A percentile compares a stretch with the other conserved stretches of the same genome.
phyloP scores from a whole-genome alignment of 2,113 vertebrate species.

The Calyptomena viridis region DNA sequence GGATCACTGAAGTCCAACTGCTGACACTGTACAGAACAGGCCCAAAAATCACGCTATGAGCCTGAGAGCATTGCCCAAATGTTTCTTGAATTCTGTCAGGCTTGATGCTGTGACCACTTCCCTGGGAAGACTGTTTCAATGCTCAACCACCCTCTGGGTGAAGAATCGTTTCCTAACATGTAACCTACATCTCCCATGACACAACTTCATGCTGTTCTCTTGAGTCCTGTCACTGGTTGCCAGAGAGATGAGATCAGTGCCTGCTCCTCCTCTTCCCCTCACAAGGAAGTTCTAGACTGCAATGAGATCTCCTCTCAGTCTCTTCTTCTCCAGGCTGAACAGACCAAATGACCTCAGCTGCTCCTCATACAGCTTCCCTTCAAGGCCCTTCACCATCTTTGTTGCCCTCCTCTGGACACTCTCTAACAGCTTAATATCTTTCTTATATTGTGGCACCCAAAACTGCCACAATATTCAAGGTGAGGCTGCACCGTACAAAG shows the following conservation, averaged over 20 bases:
- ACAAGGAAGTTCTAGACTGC: no score
- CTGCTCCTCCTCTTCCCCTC: not conserved
- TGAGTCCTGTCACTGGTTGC: not conserved
- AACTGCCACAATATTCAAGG: no score
- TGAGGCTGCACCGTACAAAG: no score
- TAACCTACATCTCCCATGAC: not conserved
- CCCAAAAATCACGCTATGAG: not conserved
- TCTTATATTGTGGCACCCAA: no score
- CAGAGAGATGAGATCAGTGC: not conserved
- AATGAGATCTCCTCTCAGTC: no score
- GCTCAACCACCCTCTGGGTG: not conserved
- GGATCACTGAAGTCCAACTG: not conserved
- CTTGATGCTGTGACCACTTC: not conserved
- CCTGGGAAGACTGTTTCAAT: not conserved
- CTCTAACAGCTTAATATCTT: no score
- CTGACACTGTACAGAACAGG: not conserved
- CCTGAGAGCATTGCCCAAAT: not conserved
- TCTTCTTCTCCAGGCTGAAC: not conserved
- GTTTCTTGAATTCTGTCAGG: not conserved
- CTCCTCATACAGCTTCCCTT: not conserved
- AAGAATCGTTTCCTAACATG: not conserved
- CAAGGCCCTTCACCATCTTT: not conserved
- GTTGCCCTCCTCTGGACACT: no score
- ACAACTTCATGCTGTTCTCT: not conserved
- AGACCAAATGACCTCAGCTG: not conserved